phyloP scores from a whole-genome alignment of 2,888 invertebrate species.

The Holacanthella duospinosa region DNA sequence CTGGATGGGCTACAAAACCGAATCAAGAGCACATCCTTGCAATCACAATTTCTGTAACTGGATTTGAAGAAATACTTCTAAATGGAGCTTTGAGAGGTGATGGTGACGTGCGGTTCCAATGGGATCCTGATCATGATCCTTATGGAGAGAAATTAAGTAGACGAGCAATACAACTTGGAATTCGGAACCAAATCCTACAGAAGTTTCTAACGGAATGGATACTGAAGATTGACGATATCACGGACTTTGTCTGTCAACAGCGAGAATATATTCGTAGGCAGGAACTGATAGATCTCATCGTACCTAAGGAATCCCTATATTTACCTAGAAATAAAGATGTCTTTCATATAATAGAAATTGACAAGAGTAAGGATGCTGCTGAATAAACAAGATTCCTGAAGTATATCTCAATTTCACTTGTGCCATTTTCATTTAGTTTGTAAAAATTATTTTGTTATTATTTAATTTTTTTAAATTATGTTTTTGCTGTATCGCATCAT shows the following conservation, averaged over 20 bases:
- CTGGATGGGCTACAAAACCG: constrained; percentile 22
- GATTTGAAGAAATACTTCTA: constrained; percentile 23
- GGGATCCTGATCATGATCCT: constrained; percentile 31
- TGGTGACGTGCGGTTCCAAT: constrained; percentile 24
- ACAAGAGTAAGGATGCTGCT: too few relatives aligned
- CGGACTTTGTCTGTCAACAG: constrained; percentile 23
- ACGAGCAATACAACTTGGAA: constrained; percentile 27
- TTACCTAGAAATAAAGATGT: background rate
- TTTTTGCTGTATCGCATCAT: too few relatives aligned
- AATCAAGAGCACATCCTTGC: constrained; percentile 28
- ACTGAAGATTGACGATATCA: constrained; percentile 21
- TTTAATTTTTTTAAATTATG: too few relatives aligned
- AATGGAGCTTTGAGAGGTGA: constrained; percentile 6
- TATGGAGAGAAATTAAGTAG: constrained; percentile 22
- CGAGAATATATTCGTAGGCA: constrained; percentile 9
- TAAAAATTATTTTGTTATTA: too few relatives aligned
- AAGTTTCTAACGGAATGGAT: constrained; percentile 22
- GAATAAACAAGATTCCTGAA: too few relatives aligned
- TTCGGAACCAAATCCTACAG: constrained; percentile 15
- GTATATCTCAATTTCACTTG: too few relatives aligned
- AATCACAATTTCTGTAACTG: constrained; percentile 15
- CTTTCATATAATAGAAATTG: too few relatives aligned
- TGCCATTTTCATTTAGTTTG: too few relatives aligned
- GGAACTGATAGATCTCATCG: constrained; percentile 14
- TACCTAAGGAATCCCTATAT: constrained; percentile 22